phyloP scores from a whole-genome alignment of 2,797 vertebrate species.

The Gambusia yucatana region DNA sequence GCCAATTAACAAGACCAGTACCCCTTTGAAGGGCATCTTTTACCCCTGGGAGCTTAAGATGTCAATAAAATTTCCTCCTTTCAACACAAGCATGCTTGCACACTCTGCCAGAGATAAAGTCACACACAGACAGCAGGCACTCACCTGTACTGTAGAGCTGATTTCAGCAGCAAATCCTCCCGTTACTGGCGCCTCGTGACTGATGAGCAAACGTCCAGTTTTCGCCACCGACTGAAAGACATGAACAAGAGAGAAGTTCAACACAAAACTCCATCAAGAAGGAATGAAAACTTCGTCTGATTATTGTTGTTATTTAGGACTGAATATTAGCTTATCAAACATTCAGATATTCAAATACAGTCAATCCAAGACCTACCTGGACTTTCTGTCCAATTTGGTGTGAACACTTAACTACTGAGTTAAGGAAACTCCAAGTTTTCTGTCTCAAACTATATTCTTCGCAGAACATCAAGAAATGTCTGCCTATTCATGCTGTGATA shows the following conservation, averaged over 20 bases:
- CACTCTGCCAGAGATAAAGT: background rate
- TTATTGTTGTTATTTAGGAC: background rate
- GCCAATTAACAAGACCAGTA: slow-evolving; percentile 23
- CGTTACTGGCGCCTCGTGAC: slow-evolving; percentile 95
- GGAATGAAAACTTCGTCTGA: background rate
- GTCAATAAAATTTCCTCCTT: slow-evolving; percentile 34
- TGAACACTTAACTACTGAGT: background rate
- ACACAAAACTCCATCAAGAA: background rate
- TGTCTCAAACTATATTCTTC: background rate
- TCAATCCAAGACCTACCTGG: background rate
- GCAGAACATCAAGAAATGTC: background rate
- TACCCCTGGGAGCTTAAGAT: slow-evolving; percentile 19
- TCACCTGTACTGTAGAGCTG: slow-evolving; percentile 94
- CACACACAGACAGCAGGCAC: slow-evolving; percentile 23
- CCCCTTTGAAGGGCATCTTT: slow-evolving; percentile 32
- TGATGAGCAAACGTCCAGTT: slow-evolving; percentile 93
- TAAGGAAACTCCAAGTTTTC: background rate
- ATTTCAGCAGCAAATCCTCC: slow-evolving; percentile 98
- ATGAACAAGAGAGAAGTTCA: background rate
- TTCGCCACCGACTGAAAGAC: slow-evolving; percentile 91
- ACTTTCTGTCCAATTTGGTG: background rate
- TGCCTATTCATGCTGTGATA: background rate
- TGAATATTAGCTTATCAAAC: background rate
- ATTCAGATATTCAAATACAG: background rate
- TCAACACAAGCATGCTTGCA: background rate